Evolutionary conservation across 1,140 invertebrate species (phyloP).

Genomic region (Pseudomyrmex gracilis): DNA sequence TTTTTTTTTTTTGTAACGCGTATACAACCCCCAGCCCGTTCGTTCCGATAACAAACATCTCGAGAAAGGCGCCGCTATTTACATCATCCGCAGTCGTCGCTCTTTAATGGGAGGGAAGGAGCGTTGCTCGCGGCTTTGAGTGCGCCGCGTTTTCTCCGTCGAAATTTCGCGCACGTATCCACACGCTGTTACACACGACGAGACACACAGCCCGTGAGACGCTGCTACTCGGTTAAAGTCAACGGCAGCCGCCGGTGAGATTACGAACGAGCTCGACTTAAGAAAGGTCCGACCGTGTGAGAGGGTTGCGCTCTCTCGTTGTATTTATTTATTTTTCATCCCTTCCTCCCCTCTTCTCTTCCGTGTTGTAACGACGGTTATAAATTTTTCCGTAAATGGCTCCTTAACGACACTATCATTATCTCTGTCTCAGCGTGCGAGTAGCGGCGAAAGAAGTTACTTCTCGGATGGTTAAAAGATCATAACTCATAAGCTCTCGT

Average conservation of each 20-base stretch:
- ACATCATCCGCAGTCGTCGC: conserved; percentile 53
- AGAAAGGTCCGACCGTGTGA: conserved; percentile 66
- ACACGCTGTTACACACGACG: conserved; percentile 72
- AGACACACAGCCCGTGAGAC: conserved; percentile 56
- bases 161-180: conserved; percentile 78
- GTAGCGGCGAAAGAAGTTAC: not conserved
- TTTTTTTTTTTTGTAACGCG: conserved; percentile 18
- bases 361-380: conserved; percentile 72
- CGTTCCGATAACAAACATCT: conserved; percentile 27
- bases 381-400: conserved; percentile 75
- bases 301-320: conserved; percentile 68
- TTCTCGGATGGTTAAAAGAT: not conserved
- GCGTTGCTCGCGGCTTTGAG: conserved; percentile 42
- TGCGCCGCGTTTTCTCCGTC: conserved; percentile 59
- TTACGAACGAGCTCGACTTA: conserved; percentile 78
- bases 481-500: too few species aligned
- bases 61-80: conserved; percentile 3
- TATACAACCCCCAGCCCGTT: not conserved
- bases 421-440: conserved; percentile 4
- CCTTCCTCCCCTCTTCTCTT: conserved; percentile 65
- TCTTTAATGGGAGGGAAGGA: conserved; percentile 58
- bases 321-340: conserved; percentile 79
- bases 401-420: conserved; percentile 48
- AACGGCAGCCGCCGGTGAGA: conserved; percentile 72
- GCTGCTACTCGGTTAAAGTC: conserved; percentile 76